Evolutionary conservation across 1,140 invertebrate species (phyloP), one percentile per base, ranked within the genome.

Genomic region (Drosophila sturtevanti): DNA sequence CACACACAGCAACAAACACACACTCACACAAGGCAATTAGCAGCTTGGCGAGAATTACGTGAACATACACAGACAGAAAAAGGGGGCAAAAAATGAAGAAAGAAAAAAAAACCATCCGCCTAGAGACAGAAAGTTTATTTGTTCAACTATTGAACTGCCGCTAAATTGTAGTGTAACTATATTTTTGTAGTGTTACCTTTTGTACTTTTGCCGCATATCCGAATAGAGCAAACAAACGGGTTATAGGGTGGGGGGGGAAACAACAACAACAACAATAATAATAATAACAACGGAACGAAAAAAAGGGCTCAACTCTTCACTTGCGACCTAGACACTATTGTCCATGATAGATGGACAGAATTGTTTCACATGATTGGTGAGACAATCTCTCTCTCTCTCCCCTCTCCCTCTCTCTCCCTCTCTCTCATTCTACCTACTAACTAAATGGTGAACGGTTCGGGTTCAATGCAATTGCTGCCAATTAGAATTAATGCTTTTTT

Each of bases 141-240:
- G 82, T 82, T 79, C 44, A 65, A 18, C 72, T 66, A 63, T 79
- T 80, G 84, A 86, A 86, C 84, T 87, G 82, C 82, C 82, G 82
- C 82, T 87, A 87, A 87, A 87, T 87, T 87, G 79, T 78, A 87
- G 84, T 79, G 72, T 87, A 89, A 87, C 84, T 87, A 68, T 72
- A 79, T 82, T 72, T 72, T 59, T n/a, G n/a, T 65, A 31, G 79
- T 81, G 79, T 72, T 86, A 86, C 71, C 79, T 89, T 87, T 87
- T 87, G 82, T 87, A 75, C 63, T 63, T 87, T 86, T 87, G 82
- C 82, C 82, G 82, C 69, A 76, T 55, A 72, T 27, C 34, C 34
- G 67, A 58, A 48, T 48, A 71, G 72, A 38, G 63, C 38, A 86
- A 78, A 86, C 67, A 81, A 77, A 55, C 61, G 27, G 27, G 7